Conservation (phyloP, 2,888 invertebrate genomes). For the Orchesella flavescens region DNA sequence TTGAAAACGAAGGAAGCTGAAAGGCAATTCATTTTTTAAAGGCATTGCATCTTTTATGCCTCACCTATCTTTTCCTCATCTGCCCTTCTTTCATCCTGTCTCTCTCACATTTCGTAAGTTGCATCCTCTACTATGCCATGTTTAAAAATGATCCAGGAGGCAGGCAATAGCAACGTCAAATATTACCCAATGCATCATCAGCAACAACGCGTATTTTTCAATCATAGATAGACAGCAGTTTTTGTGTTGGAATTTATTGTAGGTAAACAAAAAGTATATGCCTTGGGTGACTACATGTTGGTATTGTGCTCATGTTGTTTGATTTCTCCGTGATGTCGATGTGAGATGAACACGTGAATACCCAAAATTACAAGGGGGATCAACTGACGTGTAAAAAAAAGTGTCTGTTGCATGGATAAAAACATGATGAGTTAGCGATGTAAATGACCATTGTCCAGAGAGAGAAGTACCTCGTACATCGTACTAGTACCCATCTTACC, state of each 20-base stretch:
- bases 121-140: too few species aligned
- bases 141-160: background rate
- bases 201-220: background rate
- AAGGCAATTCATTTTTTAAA: background rate
- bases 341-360: too few species aligned
- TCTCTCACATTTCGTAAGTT: background rate
- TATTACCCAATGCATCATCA: background rate
- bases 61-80: background rate
- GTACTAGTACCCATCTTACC: too few species aligned
- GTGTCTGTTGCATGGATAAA: too few species aligned
- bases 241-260: slow-evolving; percentile 15
- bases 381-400: too few species aligned
- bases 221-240: slow-evolving; percentile 21
- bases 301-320: too few species aligned
- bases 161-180: background rate
- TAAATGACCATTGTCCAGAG: background rate
- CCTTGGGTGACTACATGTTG: background rate
- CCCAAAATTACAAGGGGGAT: too few species aligned
- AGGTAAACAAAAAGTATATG: slow-evolving; percentile 7
- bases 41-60: background rate
- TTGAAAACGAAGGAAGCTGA: too few species aligned
- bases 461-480: too few species aligned
- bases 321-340: too few species aligned
- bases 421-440: background rate
- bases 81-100: background rate